These are phyloP conservation scores for Setophaga kirtlandii DNA, from an alignment of 2,113 vertebrate genomes.

Conservation along the genomic window DNA sequence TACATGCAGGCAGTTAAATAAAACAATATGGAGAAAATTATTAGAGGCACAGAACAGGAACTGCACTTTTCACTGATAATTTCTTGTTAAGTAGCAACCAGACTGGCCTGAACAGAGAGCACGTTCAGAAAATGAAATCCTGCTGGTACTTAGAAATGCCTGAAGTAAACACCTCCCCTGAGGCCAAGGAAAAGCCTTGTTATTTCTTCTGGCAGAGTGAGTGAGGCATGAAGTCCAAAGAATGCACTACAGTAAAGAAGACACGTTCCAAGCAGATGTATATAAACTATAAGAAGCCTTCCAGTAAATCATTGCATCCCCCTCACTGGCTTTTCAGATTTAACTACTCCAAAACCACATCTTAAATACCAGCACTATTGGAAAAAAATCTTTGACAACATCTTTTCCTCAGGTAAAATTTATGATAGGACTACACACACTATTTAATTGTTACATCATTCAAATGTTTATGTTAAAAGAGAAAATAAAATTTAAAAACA, in stretches of 20 bases:
- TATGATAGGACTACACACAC: neutral
- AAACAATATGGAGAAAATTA: neutral
- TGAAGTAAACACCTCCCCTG: conserved; percentile 9
- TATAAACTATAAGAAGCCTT: neutral
- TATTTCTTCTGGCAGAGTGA: conserved; percentile 20
- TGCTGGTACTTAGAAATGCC: neutral
- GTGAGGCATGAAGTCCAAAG: neutral
- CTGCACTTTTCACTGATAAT: neutral
- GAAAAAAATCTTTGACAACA: neutral
- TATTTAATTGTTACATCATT: neutral
- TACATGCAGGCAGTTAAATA: neutral
- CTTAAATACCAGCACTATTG: neutral
- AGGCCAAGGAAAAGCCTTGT: neutral
- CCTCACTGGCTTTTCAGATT: neutral
- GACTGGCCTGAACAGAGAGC: neutral
- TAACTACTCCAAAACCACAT: neutral
- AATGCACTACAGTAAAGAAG: neutral
- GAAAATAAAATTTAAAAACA: neutral
- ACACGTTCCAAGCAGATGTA: neutral
- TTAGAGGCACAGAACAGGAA: neutral
- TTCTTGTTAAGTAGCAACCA: neutral
- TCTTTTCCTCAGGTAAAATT: neutral
- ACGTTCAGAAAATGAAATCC: neutral
- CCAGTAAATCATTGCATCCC: neutral
- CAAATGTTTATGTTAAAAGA: neutral